Conservation (phyloP, 1,140 invertebrate species). For the Panulirus ornatus region DNA sequence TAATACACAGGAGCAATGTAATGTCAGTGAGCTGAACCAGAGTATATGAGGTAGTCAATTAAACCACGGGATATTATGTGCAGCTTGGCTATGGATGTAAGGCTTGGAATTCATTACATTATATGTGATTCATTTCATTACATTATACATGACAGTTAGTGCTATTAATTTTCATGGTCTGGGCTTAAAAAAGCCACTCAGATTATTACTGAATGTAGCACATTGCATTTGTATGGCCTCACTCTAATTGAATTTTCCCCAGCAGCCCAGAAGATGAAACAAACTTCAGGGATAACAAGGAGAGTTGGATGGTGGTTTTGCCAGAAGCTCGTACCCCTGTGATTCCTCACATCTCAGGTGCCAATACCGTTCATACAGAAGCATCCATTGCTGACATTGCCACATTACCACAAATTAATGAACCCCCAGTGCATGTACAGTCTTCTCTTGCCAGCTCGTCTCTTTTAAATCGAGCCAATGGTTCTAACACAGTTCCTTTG, state of each 20-base stretch:
- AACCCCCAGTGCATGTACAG: conserved; percentile 19
- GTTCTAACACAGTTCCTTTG: conserved; percentile 3
- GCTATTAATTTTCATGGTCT: too few relatives aligned
- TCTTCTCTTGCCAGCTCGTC: neutral
- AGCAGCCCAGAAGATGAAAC: conserved; percentile 49
- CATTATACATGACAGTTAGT: too few relatives aligned
- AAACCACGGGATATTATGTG: too few relatives aligned
- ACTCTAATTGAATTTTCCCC: neutral
- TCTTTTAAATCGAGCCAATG: neutral
- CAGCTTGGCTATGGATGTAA: too few relatives aligned
- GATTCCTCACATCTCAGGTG: conserved; percentile 9
- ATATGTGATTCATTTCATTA: too few relatives aligned
- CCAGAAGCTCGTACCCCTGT: conserved; percentile 19
- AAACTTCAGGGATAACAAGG: conserved; percentile 27
- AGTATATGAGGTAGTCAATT: too few relatives aligned
- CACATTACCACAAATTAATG: conserved; percentile 13
- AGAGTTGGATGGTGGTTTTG: conserved; percentile 56
- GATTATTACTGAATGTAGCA: too few relatives aligned
- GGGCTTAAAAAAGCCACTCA: too few relatives aligned
- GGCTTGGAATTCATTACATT: too few relatives aligned
- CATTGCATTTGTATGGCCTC: too few relatives aligned
- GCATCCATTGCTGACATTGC: neutral
- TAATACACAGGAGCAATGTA: too few relatives aligned
- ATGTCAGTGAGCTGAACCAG: too few relatives aligned
- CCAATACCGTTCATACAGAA: conserved; percentile 32